Conservation (phyloP, 2,797 vertebrate species). For the Helarctos malayanus region DNA sequence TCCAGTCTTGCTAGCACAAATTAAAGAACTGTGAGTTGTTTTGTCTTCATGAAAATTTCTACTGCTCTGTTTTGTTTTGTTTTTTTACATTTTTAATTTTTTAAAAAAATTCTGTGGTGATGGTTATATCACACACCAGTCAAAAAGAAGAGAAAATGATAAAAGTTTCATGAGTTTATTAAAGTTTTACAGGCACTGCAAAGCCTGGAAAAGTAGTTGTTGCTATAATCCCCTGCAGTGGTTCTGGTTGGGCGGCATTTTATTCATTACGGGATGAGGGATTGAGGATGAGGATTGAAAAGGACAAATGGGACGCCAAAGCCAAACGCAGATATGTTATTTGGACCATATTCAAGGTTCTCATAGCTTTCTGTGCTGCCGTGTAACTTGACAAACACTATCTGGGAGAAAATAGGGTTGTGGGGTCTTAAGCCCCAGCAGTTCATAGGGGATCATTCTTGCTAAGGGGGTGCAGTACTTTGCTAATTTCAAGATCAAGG, state of each 20-base stretch:
- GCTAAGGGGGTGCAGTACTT: not conserved
- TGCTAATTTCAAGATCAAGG: not conserved
- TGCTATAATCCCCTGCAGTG: not conserved
- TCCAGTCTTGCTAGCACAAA: not conserved
- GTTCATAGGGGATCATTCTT: not conserved
- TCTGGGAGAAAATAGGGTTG: not conserved
- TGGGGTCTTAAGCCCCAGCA: not conserved
- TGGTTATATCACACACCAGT: slow-evolving; percentile 56
- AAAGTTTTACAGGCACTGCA: slow-evolving; percentile 77
- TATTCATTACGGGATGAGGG: not conserved
- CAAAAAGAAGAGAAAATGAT: slow-evolving; percentile 66
- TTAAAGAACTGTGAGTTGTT: not conserved
- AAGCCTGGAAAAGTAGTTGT: slow-evolving; percentile 57
- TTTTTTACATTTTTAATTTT: not conserved
- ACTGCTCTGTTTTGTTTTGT: slow-evolving; percentile 25
- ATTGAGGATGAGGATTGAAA: not conserved
- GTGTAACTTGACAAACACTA: not conserved
- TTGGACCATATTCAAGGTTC: not conserved
- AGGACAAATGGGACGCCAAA: not conserved
- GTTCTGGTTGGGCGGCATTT: not conserved
- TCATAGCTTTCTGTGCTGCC: not conserved
- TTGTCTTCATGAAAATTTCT: slow-evolving; percentile 13
- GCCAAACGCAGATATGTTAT: not conserved
- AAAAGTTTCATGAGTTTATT: slow-evolving; percentile 78
- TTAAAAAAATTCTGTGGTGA: not conserved